Evolutionary conservation across 1,140 invertebrate species (phyloP).

Genomic region (Capitella teleta): DNA sequence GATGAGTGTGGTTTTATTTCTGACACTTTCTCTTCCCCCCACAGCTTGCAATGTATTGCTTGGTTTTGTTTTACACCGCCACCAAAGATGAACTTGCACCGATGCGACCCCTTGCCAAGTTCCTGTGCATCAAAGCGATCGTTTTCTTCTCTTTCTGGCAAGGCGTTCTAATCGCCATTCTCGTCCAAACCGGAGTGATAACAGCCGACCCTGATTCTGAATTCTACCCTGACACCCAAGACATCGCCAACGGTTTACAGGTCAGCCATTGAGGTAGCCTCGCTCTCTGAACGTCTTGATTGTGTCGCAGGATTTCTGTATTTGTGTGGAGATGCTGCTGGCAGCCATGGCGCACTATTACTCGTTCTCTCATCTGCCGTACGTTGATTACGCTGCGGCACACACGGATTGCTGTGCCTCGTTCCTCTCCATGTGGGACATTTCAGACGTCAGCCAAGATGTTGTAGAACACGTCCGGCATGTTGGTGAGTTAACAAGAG

Average conservation of each 20-base stretch:
- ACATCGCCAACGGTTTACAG: conserved; percentile 61
- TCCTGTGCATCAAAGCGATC: conserved; percentile 95
- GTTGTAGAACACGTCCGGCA: conserved; percentile 83
- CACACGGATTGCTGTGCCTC: conserved; percentile 38
- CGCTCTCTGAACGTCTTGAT: neutral
- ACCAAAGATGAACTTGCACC: conserved; percentile 74
- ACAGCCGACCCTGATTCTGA: conserved; percentile 44
- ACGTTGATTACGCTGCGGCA: conserved; percentile 33
- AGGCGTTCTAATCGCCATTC: conserved; percentile 38
- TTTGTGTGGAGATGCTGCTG: conserved; percentile 96
- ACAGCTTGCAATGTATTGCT: conserved; percentile 77
- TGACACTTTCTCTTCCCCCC: too few species aligned
- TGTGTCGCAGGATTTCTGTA: conserved; percentile 70
- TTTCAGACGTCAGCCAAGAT: conserved; percentile 83
- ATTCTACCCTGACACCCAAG: conserved; percentile 56
- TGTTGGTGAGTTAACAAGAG: conserved; percentile 51
- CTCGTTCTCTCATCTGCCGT: conserved; percentile 84
- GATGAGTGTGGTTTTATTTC: too few species aligned
- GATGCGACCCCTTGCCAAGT: conserved; percentile 88
- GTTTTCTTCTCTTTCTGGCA: conserved; percentile 98
- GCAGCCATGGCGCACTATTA: conserved; percentile 90
- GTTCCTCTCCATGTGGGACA: conserved; percentile 77
- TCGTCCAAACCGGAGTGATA: conserved; percentile 48
- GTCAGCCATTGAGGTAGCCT: neutral
- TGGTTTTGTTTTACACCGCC: conserved; percentile 85